Conservation (phyloP, 2,888 invertebrate genomes). For the Mystacides longicornis region DNA sequence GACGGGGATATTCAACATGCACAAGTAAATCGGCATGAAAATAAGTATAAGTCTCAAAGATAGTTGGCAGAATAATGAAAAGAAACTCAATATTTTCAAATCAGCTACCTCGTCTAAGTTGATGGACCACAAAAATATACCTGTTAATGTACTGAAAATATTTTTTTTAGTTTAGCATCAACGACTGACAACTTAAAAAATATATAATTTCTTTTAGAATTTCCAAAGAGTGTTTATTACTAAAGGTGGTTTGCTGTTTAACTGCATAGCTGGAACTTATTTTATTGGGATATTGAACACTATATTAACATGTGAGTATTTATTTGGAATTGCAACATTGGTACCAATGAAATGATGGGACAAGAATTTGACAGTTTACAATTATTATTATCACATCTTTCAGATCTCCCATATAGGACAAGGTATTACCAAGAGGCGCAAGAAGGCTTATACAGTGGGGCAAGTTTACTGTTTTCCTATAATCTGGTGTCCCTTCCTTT, state of each 20-base stretch:
- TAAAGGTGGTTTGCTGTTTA: constrained; percentile 63
- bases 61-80: no score
- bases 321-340: background rate
- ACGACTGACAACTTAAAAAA: no score
- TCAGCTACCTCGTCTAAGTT: no score
- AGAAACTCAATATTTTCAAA: no score
- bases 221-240: constrained; percentile 64
- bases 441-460: constrained; percentile 83
- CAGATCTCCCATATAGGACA: constrained; percentile 79
- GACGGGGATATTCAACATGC: no score
- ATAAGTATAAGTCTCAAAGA: no score
- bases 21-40: no score
- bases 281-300: constrained; percentile 63
- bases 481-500: constrained; percentile 76
- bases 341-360: background rate
- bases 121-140: no score
- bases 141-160: no score
- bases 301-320: constrained; percentile 59
- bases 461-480: constrained; percentile 74
- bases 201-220: constrained; percentile 37
- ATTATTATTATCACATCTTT: background rate
- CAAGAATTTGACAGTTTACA: no score
- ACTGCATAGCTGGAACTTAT: constrained; percentile 59
- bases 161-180: no score
- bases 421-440: constrained; percentile 86